Evolutionary conservation across 2,888 invertebrate genomes (phyloP), one percentile per base, ranked within the genome.

Genomic region (Baronia brevicornis): DNA sequence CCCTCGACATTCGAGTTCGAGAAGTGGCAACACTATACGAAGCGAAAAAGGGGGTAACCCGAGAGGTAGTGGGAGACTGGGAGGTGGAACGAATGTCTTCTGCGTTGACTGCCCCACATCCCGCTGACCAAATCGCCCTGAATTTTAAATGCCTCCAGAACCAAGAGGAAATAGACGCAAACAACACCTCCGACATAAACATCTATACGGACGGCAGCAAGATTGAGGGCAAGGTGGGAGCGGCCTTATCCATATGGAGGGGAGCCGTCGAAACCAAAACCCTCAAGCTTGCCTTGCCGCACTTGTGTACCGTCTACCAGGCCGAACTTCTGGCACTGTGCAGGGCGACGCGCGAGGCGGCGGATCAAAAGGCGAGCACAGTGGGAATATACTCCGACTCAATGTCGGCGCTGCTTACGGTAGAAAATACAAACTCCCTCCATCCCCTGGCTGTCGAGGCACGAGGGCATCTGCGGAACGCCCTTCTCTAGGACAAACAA

Each of bases 231-330:
- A 38, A 38, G 11, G 24, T 24, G 3, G 17, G 23, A 9, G 24
- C 31, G 2, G 18, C 24, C 3, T 6, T 23, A 4, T 17, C 31
- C 9, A 14, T 17, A 5, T 35, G 24, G 30, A 25, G 15, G 3
- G 21, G 17, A 5, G 19, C 15, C 4, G 15, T 18, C 7, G 28
- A 34, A 21, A 25, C 20, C 11, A 20, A 15, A 11, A 8, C 24
- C 25, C 5, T 18, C 9, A 20, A 24, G 6, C 25, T 35, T 5
- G 5, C 7, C 2, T 26, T 35, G 11, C 13, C 19, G 13, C 9
- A 14, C 2, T 35, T 13, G 11, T 29, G 35, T 21, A 19, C 30
- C 2, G 29, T 30, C 13, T 34, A 23, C 19, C 34, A 28, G 8
- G 28, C 34, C 3, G 28, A n/a, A n/a, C n/a, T n/a, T n/a, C n/a